Conservation (phyloP, 2,888 invertebrate species). For the Laspeyria flexula region DNA sequence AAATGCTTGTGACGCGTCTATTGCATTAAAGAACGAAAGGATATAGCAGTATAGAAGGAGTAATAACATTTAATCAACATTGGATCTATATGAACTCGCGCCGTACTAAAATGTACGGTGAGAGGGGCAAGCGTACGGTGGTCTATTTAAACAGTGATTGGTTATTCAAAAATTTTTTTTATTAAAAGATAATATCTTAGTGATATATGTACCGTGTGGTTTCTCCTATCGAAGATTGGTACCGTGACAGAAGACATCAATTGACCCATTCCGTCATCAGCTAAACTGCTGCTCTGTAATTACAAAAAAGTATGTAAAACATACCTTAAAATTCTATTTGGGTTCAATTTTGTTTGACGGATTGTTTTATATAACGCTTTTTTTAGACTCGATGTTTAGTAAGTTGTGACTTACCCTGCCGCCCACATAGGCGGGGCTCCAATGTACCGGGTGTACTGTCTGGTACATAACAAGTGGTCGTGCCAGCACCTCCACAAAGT, state of each 20-base stretch:
- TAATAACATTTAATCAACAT: too few relatives aligned
- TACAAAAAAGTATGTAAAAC: background rate
- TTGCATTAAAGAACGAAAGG: too few relatives aligned
- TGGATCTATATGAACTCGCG: too few relatives aligned
- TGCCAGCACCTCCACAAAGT: slow-evolving; percentile 97
- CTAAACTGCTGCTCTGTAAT: slow-evolving; percentile 88
- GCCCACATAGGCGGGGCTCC: slow-evolving; percentile 97
- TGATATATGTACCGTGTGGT: slow-evolving; percentile 89
- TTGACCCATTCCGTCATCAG: slow-evolving; percentile 90
- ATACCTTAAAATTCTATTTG: too few relatives aligned
- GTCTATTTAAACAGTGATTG: too few relatives aligned
- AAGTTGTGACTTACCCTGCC: slow-evolving; percentile 90
- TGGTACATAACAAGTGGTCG: slow-evolving; percentile 98
- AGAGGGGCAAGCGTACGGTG: too few relatives aligned
- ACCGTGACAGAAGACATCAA: slow-evolving; percentile 97
- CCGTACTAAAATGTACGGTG: too few relatives aligned
- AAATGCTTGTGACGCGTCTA: background rate
- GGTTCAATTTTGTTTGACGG: too few relatives aligned
- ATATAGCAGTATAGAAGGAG: too few relatives aligned
- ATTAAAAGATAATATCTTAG: background rate
- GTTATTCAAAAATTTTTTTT: too few relatives aligned
- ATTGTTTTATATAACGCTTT: too few relatives aligned
- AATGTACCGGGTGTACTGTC: slow-evolving; percentile 95
- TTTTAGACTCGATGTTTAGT: too few relatives aligned
- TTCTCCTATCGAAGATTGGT: slow-evolving; percentile 97